Base-by-base conservation (phyloP, 2,888 invertebrate genomes). In the Metopia argyrocephala region DNA sequence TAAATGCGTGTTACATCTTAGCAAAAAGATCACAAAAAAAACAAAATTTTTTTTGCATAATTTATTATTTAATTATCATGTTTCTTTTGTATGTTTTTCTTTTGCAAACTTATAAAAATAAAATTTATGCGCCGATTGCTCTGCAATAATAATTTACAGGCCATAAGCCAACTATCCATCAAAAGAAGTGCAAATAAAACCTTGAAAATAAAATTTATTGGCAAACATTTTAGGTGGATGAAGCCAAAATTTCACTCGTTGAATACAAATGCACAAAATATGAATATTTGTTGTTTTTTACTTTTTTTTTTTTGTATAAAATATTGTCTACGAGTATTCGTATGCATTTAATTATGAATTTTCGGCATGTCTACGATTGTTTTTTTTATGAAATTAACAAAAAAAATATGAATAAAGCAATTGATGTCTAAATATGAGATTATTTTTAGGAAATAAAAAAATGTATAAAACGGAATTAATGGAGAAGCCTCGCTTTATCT, bases 241-340 rank as follows among this genome's bases (percentile, higher is more conserved):
- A 50, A 74, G 81, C 81, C 81, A 81, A 81, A 76, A 81, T 81
- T 81, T 81, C 81, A 81, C 81, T 59, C 18, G 57, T 65, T 59
- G 46, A 46, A 66, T 25, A 54, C n/a, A 12, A 68, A 28, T 3
- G 46, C 45, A 56, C n/a, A 28, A 46, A 25, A 64, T 75, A 50
- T 62, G 0, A 38, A 38, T 38, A 38, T 15, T 38, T n/a, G n/a
- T n/a, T n/a, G n/a, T n/a, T n/a, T n/a, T n/a, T n/a, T n/a, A n/a
- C n/a, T n/a, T n/a, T n/a, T n/a, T n/a, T n/a, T n/a, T n/a, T n/a
- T n/a, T n/a, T n/a, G n/a, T n/a, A n/a, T n/a, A n/a, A n/a, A n/a
- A n/a, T n/a, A n/a, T 31, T 12, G 7, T 31, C 3, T 2, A 2
- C 2, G 38, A 38, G 38, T 38, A 38, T 38, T 2, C 12, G 38